These are phyloP conservation scores for Timema cristinae DNA, from an alignment of 2,888 invertebrate species.

Conservation along the genomic window DNA sequence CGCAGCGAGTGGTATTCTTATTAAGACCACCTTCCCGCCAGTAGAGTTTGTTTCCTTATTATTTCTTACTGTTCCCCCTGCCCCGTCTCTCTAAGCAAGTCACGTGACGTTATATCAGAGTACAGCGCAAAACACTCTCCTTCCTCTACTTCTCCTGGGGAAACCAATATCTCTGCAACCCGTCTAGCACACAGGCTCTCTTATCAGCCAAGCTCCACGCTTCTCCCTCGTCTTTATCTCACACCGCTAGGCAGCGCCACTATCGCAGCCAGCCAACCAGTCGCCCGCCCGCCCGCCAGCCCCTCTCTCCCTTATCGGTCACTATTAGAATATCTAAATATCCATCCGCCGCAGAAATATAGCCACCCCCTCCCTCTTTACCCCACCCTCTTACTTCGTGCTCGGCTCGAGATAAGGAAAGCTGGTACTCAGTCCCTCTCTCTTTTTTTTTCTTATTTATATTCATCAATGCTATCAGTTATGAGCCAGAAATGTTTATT, in stretches of 20 bases:
- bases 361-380: slow-evolving; percentile 26
- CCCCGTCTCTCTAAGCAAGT: not conserved
- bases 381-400: not conserved
- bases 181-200: slow-evolving; percentile 25
- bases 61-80: not conserved
- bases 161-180: slow-evolving; percentile 26
- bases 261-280: slow-evolving; percentile 30
- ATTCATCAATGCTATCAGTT: slow-evolving; percentile 35
- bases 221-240: slow-evolving; percentile 21
- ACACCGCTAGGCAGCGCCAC: slow-evolving; percentile 25
- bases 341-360: slow-evolving; percentile 37
- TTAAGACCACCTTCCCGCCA: not conserved
- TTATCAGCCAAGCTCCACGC: slow-evolving; percentile 28
- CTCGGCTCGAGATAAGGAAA: slow-evolving; percentile 25
- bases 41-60: not conserved
- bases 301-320: slow-evolving; percentile 36
- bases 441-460: slow-evolving; percentile 31
- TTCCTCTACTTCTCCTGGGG: slow-evolving; percentile 4
- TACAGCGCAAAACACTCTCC: not conserved
- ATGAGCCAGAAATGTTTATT: slow-evolving; percentile 35
- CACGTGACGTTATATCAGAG: slow-evolving; percentile 6
- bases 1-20: too few species aligned
- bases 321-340: slow-evolving; percentile 43
- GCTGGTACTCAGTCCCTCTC: slow-evolving; percentile 17
- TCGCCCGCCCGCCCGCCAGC: slow-evolving; percentile 22